Conservation (phyloP, 37 sponge, comb jelly and placozoan species). For the Dysidea cf. avara region DNA sequence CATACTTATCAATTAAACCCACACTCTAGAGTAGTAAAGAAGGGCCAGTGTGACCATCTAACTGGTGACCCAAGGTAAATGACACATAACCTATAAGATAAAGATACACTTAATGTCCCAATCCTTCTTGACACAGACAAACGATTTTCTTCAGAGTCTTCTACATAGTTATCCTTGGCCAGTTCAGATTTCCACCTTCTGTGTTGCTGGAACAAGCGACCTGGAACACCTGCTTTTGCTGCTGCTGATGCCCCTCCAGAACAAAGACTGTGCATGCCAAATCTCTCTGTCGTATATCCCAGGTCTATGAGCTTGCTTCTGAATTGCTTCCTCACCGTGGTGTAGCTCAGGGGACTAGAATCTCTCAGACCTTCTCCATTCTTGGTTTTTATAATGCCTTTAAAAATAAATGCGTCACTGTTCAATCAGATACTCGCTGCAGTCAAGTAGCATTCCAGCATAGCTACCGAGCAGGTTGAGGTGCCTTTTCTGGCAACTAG, state of each 20-base stretch:
- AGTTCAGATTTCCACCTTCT: too few relatives aligned
- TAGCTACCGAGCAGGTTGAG: slow-evolving; percentile 1
- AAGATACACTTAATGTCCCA: too few relatives aligned
- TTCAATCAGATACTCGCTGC: neutral
- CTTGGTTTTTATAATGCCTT: neutral
- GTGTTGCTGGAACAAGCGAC: slow-evolving; percentile 19
- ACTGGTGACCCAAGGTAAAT: too few relatives aligned
- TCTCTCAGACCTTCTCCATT: slow-evolving; percentile 4
- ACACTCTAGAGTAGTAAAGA: too few relatives aligned
- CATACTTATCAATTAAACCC: too few relatives aligned
- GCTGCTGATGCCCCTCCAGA: slow-evolving; percentile 39
- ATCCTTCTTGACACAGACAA: too few relatives aligned
- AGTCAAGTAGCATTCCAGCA: neutral
- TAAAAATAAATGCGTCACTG: neutral
- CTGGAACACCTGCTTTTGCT: slow-evolving; percentile 33
- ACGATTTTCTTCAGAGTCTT: too few relatives aligned
- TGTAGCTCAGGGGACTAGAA: slow-evolving; percentile 1
- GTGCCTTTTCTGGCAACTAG: neutral
- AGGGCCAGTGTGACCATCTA: too few relatives aligned
- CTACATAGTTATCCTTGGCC: too few relatives aligned
- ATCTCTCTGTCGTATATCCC: neutral
- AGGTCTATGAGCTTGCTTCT: neutral
- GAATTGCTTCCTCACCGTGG: slow-evolving; percentile 8
- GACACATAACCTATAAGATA: too few relatives aligned
- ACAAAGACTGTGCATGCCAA: slow-evolving; percentile 31